phyloP scores from a whole-genome alignment of 2,113 vertebrate species.

The Notarius quadriscutis region DNA sequence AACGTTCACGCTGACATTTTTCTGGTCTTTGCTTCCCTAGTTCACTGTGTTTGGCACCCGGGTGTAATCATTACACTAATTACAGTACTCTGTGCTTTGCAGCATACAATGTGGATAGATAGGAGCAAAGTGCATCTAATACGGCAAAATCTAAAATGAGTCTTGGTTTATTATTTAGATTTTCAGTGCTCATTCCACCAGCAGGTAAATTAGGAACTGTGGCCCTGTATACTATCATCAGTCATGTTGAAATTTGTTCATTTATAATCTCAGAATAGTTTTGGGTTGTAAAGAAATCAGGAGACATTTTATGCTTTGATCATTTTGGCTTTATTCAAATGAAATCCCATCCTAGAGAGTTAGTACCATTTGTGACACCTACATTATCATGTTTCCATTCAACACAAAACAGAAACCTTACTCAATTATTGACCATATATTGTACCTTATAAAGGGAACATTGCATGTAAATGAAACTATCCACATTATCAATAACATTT shows the following conservation, averaged over 20 bases:
- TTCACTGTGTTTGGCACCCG: background rate
- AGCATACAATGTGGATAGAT: background rate
- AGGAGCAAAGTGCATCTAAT: background rate
- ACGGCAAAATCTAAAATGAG: background rate
- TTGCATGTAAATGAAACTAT: background rate
- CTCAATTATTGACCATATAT: background rate
- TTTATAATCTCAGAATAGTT: background rate
- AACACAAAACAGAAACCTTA: background rate
- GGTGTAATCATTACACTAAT: background rate
- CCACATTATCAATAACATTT: background rate
- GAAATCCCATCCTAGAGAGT: constrained; percentile 50
- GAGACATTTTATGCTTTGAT: constrained; percentile 35
- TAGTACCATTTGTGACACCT: constrained; percentile 9
- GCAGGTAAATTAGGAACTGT: background rate
- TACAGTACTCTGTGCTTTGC: background rate
- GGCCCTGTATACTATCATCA: background rate
- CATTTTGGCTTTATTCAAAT: constrained; percentile 69
- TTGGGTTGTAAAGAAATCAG: constrained; percentile 13
- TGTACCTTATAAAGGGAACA: background rate
- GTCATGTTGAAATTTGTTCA: background rate
- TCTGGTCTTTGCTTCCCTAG: background rate
- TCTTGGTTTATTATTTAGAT: background rate
- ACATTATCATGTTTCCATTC: constrained; percentile 10
- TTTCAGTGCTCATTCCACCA: background rate
- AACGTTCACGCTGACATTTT: background rate